Percentiles rank a stretch among this genome's conserved stretches.
These are phyloP conservation scores for Sinohyriopsis cumingii DNA, from an alignment of 2,888 invertebrate species.

Conservation along the genomic window DNA sequence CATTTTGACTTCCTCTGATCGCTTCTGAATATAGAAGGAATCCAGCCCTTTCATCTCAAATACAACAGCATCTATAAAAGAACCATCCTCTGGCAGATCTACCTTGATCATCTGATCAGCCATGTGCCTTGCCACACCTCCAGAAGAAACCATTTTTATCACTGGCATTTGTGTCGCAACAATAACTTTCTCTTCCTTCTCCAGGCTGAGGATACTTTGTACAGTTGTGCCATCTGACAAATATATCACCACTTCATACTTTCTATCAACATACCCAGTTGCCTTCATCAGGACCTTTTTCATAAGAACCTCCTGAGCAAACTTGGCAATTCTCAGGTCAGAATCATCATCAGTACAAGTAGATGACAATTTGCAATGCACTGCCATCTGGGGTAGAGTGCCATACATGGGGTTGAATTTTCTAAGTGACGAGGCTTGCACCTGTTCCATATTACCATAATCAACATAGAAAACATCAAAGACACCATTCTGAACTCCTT, in stretches of 20 bases:
- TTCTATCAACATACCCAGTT: constrained; percentile 7
- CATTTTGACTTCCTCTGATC: constrained; percentile 23
- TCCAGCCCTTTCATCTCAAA: constrained; percentile 27
- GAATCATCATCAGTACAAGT: constrained; percentile 8
- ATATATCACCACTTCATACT: constrained; percentile 11
- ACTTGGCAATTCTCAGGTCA: constrained; percentile 11
- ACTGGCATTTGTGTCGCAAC: too few species aligned
- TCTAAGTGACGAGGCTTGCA: constrained; percentile 29
- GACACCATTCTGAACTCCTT: constrained; percentile 24
- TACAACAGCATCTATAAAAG: too few species aligned
- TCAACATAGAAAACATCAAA: constrained; percentile 61
- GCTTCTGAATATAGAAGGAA: constrained; percentile 25
- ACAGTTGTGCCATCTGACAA: constrained; percentile 13
- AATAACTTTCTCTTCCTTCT: neutral
- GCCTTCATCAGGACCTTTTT: constrained; percentile 16
- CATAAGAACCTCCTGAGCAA: constrained; percentile 5
- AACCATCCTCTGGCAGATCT: too few species aligned
- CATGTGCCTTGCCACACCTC: neutral
- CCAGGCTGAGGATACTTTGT: constrained; percentile 10
- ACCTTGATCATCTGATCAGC: too few species aligned
- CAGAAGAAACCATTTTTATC: too few species aligned
- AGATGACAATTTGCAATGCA: constrained; percentile 34
- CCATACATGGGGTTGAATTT: constrained; percentile 30
- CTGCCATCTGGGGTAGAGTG: constrained; percentile 37
- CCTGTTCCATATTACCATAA: constrained; percentile 59